These are phyloP conservation scores for Lonchura striata DNA, from an alignment of 2,113 vertebrate species.

Conservation along the genomic window DNA sequence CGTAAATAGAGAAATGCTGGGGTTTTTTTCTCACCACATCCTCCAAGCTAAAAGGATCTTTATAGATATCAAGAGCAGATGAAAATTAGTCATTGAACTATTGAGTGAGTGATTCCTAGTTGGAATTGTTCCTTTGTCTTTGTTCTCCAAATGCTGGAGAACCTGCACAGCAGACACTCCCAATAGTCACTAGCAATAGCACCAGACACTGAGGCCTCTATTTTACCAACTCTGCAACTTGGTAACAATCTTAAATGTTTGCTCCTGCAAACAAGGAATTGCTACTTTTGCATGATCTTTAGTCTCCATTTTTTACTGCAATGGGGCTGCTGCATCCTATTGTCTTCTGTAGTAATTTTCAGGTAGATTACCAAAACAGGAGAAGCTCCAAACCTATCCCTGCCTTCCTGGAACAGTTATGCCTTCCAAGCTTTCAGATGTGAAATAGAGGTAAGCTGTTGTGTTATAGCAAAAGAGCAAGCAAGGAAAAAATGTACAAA, in stretches of 20 bases:
- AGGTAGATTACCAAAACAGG: not conserved
- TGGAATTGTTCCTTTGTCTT: not conserved
- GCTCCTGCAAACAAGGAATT: fast-evolving
- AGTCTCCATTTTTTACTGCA: not conserved
- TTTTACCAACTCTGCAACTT: not conserved
- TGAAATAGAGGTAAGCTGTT: not conserved
- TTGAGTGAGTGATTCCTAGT: not conserved
- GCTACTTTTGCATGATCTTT: not conserved
- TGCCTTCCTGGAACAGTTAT: not conserved
- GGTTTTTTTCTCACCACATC: not conserved
- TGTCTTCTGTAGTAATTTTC: not conserved
- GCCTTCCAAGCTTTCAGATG: not conserved
- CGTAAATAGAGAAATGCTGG: not conserved
- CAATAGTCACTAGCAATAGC: not conserved
- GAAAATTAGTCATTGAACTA: not conserved
- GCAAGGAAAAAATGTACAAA: not conserved
- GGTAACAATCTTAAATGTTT: not conserved
- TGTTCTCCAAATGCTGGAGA: not conserved
- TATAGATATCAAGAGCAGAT: not conserved
- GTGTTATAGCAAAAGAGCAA: not conserved
- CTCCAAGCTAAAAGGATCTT: not conserved
- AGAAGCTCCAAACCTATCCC: not conserved
- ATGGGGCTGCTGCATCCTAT: not conserved
- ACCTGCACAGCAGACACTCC: not conserved
- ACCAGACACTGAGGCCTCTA: not conserved